These are phyloP conservation scores for Carduelis carduelis DNA, from an alignment of 2,797 vertebrate species.

Conservation along the genomic window DNA sequence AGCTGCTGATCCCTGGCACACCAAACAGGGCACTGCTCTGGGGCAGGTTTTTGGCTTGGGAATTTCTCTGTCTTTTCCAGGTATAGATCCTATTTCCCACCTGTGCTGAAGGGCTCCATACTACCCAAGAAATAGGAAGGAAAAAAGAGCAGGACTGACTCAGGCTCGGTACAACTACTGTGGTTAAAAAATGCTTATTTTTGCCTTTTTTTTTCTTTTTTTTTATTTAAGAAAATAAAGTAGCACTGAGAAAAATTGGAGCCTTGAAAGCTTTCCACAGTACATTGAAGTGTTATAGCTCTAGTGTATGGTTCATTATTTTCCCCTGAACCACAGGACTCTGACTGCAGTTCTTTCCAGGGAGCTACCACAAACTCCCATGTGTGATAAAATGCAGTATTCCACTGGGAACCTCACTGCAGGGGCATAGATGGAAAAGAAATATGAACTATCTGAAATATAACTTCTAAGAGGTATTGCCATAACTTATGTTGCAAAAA, in stretches of 20 bases:
- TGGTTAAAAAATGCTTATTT: neutral
- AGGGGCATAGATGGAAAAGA: neutral
- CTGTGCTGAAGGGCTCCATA: neutral
- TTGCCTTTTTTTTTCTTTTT: neutral
- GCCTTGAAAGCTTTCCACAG: neutral
- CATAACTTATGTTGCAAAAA: neutral
- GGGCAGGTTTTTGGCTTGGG: neutral
- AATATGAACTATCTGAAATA: neutral
- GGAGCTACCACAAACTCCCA: neutral
- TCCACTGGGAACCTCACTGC: neutral
- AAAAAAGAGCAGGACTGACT: neutral
- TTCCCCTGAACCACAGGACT: neutral
- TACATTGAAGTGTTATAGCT: neutral
- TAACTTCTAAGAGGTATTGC: neutral
- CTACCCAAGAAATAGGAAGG: neutral
- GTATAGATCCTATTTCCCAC: neutral
- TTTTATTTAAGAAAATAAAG: neutral
- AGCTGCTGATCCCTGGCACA: neutral
- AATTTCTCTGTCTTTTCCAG: neutral
- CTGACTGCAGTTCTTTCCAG: neutral
- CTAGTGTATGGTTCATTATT: neutral
- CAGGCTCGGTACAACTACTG: neutral
- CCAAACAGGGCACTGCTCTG: neutral
- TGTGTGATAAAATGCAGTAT: neutral
- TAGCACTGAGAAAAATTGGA: neutral